These are phyloP conservation scores for Hirtodrosophila duncani DNA, from an alignment of 2,888 invertebrate species.

Conservation along the genomic window DNA sequence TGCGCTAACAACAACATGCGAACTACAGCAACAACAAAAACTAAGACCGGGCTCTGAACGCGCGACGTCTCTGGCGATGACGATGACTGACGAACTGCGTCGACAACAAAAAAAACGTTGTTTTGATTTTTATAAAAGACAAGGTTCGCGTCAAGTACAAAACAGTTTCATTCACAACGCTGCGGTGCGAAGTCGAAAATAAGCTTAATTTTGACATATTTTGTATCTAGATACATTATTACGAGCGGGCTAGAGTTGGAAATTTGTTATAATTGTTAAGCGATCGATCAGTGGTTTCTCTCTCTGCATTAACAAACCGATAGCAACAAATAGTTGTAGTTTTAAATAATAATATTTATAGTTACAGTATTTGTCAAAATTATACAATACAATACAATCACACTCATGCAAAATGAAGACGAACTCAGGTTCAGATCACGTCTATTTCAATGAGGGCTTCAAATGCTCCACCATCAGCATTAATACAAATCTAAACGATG, in stretches of 20 bases:
- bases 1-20: neutral
- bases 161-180: slow-evolving; percentile 67
- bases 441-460: slow-evolving; percentile 77
- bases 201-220: too few relatives aligned
- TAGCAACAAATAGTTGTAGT: too few relatives aligned
- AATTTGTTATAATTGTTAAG: too few relatives aligned
- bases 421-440: slow-evolving; percentile 74
- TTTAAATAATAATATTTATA: too few relatives aligned
- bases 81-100: slow-evolving; percentile 19
- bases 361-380: slow-evolving; percentile 2
- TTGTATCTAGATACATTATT: too few relatives aligned
- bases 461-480: slow-evolving; percentile 77
- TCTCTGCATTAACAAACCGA: too few relatives aligned
- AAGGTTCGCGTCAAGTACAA: slow-evolving; percentile 66
- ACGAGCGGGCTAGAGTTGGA: too few relatives aligned
- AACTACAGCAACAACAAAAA: slow-evolving; percentile 6
- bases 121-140: slow-evolving; percentile 68
- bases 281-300: too few relatives aligned
- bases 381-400: neutral
- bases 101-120: slow-evolving; percentile 36
- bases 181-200: slow-evolving; percentile 47
- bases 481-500: slow-evolving; percentile 68
- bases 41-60: slow-evolving; percentile 9
- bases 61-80: slow-evolving; percentile 5
- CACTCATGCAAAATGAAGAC: slow-evolving; percentile 63